These are phyloP conservation scores for Campylomormyrus numenius DNA, from an alignment of 2,113 vertebrate species.

Conservation along the genomic window DNA sequence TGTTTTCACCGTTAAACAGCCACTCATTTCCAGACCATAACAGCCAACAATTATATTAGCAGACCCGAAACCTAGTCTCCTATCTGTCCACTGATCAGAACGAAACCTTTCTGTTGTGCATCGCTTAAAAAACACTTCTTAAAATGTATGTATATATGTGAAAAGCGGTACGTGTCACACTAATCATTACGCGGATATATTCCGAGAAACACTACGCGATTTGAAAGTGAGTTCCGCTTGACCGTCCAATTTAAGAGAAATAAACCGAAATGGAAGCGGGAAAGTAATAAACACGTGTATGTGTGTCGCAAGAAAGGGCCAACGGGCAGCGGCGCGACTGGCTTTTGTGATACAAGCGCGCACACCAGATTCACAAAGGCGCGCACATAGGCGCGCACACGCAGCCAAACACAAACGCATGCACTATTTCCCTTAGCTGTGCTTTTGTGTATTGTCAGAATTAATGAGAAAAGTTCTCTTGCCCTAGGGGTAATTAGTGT, in stretches of 20 bases:
- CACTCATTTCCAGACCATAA: slow-evolving; percentile 63
- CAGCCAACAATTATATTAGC: slow-evolving; percentile 71
- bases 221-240: slow-evolving; percentile 47
- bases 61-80: slow-evolving; percentile 55
- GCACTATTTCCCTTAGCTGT: slow-evolving; percentile 85
- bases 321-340: slow-evolving; percentile 33
- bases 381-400: slow-evolving; percentile 47
- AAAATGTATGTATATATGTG: slow-evolving; percentile 45
- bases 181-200: slow-evolving; percentile 47
- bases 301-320: slow-evolving; percentile 40
- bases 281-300: slow-evolving; percentile 38
- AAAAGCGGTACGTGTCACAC: slow-evolving; percentile 51
- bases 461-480: slow-evolving; percentile 99
- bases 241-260: slow-evolving; percentile 24
- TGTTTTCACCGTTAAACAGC: slow-evolving; percentile 62
- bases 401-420: slow-evolving; percentile 80
- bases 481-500: slow-evolving; percentile 99
- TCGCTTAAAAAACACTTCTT: slow-evolving; percentile 50
- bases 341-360: slow-evolving; percentile 36
- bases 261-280: slow-evolving; percentile 18
- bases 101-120: slow-evolving; percentile 63
- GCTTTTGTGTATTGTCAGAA: slow-evolving; percentile 99
- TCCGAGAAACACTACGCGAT: slow-evolving; percentile 40
- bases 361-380: slow-evolving; percentile 37
- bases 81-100: slow-evolving; percentile 69